Percentiles rank a stretch among this genome's conserved stretches.
Evolutionary conservation across 2,888 invertebrate species (phyloP).

Genomic region (Leptinotarsa peninsularis): DNA sequence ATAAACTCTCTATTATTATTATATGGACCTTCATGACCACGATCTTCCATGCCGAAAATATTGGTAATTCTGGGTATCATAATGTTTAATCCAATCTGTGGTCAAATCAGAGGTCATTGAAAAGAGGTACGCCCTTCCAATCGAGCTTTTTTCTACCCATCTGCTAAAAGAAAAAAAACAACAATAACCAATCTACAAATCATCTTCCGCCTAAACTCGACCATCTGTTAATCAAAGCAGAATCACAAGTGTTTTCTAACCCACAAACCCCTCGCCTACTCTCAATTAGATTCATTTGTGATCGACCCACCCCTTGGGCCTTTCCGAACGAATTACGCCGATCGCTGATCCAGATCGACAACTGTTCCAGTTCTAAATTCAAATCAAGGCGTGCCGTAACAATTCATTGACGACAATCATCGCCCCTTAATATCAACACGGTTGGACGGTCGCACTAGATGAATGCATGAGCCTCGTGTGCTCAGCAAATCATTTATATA

Average conservation of each 20-base stretch:
- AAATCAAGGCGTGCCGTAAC: constrained; percentile 7
- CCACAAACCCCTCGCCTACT: background rate
- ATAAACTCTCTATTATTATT: no score
- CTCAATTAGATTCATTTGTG: constrained; percentile 9
- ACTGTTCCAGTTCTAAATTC: constrained; percentile 19
- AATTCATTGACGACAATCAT: constrained; percentile 12
- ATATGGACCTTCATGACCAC: no score
- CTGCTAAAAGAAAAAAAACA: background rate
- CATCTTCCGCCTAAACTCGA: background rate
- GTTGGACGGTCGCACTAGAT: background rate
- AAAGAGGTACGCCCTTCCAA: no score
- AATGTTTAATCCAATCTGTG: no score
- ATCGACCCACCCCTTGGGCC: background rate
- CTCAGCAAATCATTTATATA: constrained; percentile 3
- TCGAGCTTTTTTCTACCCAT: background rate
- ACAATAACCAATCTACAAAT: constrained; percentile 9
- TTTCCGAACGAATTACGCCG: background rate
- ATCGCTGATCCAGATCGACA: constrained; percentile 1
- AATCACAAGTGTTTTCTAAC: background rate
- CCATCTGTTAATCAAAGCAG: constrained; percentile 12
- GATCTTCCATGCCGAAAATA: no score
- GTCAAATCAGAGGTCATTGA: no score
- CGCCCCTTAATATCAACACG: constrained; percentile 14
- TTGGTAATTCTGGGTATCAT: no score
- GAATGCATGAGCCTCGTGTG: background rate